Evolutionary conservation across 2,797 vertebrate species (phyloP), one percentile per base, ranked within the genome.

Genomic region (Oryzias dopingdopingensis): DNA sequence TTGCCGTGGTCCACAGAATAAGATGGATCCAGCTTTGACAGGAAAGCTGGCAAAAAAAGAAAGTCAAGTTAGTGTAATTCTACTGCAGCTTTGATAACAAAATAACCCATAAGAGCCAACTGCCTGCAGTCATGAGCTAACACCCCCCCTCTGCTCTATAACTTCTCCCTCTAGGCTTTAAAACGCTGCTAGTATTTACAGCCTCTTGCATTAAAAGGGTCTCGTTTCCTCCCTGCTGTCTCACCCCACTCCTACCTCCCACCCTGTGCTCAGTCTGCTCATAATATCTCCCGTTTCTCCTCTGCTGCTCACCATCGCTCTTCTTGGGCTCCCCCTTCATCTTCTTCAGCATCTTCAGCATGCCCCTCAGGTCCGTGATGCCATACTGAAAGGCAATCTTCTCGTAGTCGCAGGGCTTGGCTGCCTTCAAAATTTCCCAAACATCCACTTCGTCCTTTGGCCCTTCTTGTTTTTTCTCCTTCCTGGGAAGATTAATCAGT

Each of bases 321-420:
- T 91, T 95, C 75, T 94, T 94, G 63, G 90, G 70, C 84, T 95
- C 94, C 10, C 89, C 92, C 88, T 91, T 92, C 90, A 93, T 93
- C 86, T 92, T 94, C 89, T 95, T 96, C 67, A 97, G 92, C 63
- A 91, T 90, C 69, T 90, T 93, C 49, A 96, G 87, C 95, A 97
- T 91, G 65, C 95, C 95, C 4, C 94, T 90, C n/a, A 97, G 92
- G 87, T 97, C 95, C 0, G 95, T 97, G 82, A 97, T 94, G 64
- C 95, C 95, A 0, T 96, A 94, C 79, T 97, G 72, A 44, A 96
- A 96, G 65, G 94, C 94, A 0, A 97, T 96, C 77, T 89, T 94
- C 90, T 97, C 95, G 0, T 93, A 97, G 81, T 97, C 95, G 5
- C 95, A 95, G 49, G 95, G 93, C 74, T 93, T 95, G 0, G 95